Conservation (phyloP, 2,888 invertebrate genomes). For the Sycophila texana region DNA sequence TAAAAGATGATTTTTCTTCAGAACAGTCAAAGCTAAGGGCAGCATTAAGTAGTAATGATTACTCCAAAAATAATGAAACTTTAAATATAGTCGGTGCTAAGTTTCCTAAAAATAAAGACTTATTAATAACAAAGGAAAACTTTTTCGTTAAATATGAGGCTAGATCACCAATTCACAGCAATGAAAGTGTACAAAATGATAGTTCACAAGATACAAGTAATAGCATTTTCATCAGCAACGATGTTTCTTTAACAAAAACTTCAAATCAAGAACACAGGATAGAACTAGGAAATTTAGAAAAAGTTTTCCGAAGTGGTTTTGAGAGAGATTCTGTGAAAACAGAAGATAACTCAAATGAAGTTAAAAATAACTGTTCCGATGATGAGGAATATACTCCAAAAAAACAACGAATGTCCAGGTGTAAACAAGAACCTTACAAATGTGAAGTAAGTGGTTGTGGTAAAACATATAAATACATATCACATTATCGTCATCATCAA, state of each 20-base stretch:
- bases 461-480: conserved; percentile 74
- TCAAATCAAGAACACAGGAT: conserved; percentile 70
- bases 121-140: conserved; percentile 68
- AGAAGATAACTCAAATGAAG: conserved; percentile 64
- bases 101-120: conserved; percentile 66
- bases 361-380: conserved; percentile 69
- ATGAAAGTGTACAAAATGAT: conserved; percentile 61
- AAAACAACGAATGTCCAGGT: conserved; percentile 73
- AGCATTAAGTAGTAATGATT: conserved; percentile 58
- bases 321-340: conserved; percentile 64
- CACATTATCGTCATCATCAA: conserved; percentile 71
- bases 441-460: conserved; percentile 73
- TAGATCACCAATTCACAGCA: conserved; percentile 60
- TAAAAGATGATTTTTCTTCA: conserved; percentile 56
- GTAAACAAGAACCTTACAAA: conserved; percentile 73
- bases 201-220: conserved; percentile 64
- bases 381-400: conserved; percentile 74
- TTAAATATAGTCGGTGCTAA: conserved; percentile 60
- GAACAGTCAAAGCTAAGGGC: conserved; percentile 59
- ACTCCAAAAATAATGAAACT: conserved; percentile 58
- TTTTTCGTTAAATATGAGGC: conserved; percentile 67
- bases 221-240: conserved; percentile 69
- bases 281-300: conserved; percentile 71
- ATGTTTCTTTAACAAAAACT: conserved; percentile 70
- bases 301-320: conserved; percentile 67